These are phyloP conservation scores for Crotalus tigris DNA, from an alignment of 2,113 vertebrate species.

Conservation along the genomic window DNA sequence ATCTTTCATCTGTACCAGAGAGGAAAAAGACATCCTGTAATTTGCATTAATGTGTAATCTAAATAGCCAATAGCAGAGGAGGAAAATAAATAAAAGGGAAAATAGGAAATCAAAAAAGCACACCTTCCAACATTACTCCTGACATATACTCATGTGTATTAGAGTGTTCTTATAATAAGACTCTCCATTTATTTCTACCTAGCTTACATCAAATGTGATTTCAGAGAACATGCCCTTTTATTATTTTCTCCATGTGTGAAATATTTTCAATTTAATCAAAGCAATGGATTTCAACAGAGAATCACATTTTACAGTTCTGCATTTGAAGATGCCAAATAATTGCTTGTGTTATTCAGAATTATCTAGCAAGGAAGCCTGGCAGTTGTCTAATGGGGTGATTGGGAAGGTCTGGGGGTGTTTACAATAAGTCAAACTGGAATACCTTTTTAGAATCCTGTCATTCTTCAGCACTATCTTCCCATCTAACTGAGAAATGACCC, in stretches of 20 bases:
- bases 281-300: slow-evolving; percentile 18
- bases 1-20: slow-evolving; percentile 3
- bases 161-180: neutral
- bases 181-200: neutral
- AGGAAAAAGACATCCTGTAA: neutral
- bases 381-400: neutral
- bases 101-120: neutral
- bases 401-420: neutral
- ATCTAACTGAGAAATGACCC: slow-evolving; percentile 12
- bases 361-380: neutral
- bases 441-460: neutral
- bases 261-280: slow-evolving; percentile 18
- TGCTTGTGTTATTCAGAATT: neutral
- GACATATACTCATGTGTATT: neutral
- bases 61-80: neutral
- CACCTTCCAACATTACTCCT: neutral
- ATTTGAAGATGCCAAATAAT: slow-evolving; percentile 15
- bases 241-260: slow-evolving; percentile 9
- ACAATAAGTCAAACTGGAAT: slow-evolving; percentile 32
- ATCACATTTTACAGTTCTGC: slow-evolving; percentile 6
- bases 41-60: neutral
- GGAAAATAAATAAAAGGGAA: neutral
- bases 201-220: neutral
- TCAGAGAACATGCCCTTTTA: neutral
- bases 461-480: slow-evolving; percentile 23